Evolutionary conservation across 2,113 vertebrate genomes (phyloP), one percentile per base, ranked within the genome.

Genomic region (Piaya cayana): DNA sequence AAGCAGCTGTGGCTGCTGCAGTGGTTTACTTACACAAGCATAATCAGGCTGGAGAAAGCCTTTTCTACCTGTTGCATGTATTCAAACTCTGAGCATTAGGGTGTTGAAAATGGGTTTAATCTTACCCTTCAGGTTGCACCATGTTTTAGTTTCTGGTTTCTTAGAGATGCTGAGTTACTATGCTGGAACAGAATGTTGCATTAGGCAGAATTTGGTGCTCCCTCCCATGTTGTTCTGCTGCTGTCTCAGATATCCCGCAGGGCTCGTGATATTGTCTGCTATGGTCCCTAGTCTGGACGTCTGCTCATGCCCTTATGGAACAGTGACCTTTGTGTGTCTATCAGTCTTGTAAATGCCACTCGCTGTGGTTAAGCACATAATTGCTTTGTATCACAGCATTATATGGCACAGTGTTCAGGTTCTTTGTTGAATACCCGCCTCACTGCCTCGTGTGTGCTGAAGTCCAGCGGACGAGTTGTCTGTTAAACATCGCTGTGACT

Each of bases 181-280:
- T 43, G 20, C 43, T 63, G 34, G 39, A 88, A 83, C 4, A 65
- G 69, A 86, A 15, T 18, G 12, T 39, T 70, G 27, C 27, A 34
- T 47, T 65, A 53, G 22, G 29, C 49, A 80, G 64, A 67, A 49
- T 64, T 43, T 53, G n/a, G 11, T 93, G 25, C 10, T 8, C 11
- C 4, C 12, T 72, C 36, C 45, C 1, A 1, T 50, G 21, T 17
- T 62, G 12, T 74, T 80, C 13, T 5, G 0, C 34, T 39, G 1
- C 37, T 77, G 10, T 50, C 67, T 92, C 85, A 74, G 15, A 74
- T 58, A 86, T 77, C 47, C 50, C 70, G 22, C 42, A 68, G 43
- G 32, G 7, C 15, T 71, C 5, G 1, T 82, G 52, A 36, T 72
- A 11, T 30, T 82, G 18, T 52, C 47, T 29, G 2, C 37, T 67